Evolutionary conservation across 2,888 invertebrate species (phyloP), one percentile per base, ranked within the genome.

Genomic region (Aspidiotus rigidus): DNA sequence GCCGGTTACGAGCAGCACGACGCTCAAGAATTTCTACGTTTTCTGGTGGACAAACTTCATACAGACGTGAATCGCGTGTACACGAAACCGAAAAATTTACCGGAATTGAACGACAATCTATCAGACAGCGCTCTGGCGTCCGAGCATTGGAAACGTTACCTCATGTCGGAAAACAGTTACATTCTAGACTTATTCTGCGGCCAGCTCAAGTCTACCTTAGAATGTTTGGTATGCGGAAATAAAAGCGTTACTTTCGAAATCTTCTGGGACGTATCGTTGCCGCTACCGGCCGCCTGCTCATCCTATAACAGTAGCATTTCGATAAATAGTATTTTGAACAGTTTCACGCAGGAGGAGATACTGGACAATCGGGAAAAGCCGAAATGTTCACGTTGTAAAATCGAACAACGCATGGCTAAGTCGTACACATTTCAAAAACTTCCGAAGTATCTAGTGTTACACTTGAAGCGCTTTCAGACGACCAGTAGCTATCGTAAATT

Each of bases 1-100:
- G 84, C 84, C 69, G 86, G 83, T 77, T 83, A 83, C 75, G 89
- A 91, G 73, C 94, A 94, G 75, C 93, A 93, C 78, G 93, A 93
- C 77, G 89, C 92, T 0, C 93, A 93, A 79, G 93, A 94, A 79
- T 93, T 93, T 78, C 83, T 94, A 70, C 88, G 89, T 66, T 89
- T 91, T 75, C 82, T 94, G 44, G 84, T 94, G 81, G 92, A 93
- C 78, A 90, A 89, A 84, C 81, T 94, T 74, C 92, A 93, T 76
- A 88, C 89, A 71, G 93, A 93, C 76, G 80, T 94, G 70, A 89
- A 88, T 76, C 83, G 82, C 75, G 83, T 86, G 71, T 75, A 74
- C 71, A 73, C 73, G 75, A 74, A 76, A 15, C 71, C 73, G n/a
- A 76, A 74, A 64, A 73, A 74, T 49, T 73, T 74, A 28, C 64